phyloP scores from a whole-genome alignment of 2,888 invertebrate genomes.

The Ariolimax columbianus region DNA sequence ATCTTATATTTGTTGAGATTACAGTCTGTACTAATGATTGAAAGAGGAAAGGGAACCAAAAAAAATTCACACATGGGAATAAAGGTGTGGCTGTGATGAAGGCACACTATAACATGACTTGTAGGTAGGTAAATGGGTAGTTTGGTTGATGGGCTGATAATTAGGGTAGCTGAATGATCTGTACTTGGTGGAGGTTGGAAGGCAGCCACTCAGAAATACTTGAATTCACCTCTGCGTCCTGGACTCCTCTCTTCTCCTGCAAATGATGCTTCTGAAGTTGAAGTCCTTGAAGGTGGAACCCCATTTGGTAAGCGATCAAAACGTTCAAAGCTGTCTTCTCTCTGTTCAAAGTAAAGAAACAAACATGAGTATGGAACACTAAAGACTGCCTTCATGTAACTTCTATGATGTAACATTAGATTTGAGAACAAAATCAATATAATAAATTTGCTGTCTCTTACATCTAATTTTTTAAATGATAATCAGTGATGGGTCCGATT shows the following conservation, averaged over 20 bases:
- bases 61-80: background rate
- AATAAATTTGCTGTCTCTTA: too few relatives aligned
- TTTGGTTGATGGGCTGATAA: background rate
- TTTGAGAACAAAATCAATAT: too few relatives aligned
- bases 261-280: constrained; percentile 21
- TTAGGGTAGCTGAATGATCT: background rate
- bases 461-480: too few relatives aligned
- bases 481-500: too few relatives aligned
- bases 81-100: background rate
- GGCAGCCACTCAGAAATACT: constrained; percentile 47
- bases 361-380: background rate
- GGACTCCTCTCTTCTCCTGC: constrained; percentile 10
- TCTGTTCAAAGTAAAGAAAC: background rate
- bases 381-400: background rate
- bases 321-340: background rate
- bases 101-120: background rate
- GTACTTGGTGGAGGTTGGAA: background rate
- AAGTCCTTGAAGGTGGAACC: background rate
- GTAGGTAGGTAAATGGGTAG: constrained; percentile 3
- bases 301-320: background rate
- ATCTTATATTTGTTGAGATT: too few relatives aligned
- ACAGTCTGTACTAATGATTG: too few relatives aligned
- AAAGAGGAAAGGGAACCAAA: background rate
- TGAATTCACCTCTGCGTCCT: constrained; percentile 42
- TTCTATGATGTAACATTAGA: too few relatives aligned